Evolutionary conservation across 2,797 vertebrate species (phyloP).

Genomic region (Acrossocheilus fasciatus): DNA sequence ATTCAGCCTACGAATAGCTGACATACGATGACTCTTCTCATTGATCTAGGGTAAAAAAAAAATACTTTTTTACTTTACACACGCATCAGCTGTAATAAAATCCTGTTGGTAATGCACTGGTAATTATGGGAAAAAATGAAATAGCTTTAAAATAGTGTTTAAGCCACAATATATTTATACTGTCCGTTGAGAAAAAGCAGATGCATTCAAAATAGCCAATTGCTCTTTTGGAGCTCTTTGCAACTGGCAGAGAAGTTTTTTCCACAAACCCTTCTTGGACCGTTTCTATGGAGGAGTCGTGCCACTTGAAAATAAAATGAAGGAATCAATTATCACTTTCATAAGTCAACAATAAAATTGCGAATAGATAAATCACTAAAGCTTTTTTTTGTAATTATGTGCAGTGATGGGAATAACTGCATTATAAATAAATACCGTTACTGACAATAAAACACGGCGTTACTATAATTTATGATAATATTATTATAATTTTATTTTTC

Average conservation of each 20-base stretch:
- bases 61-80: background rate
- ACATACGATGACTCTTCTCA: background rate
- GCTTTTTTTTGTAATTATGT: background rate
- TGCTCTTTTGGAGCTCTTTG: background rate
- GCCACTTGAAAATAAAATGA: conserved; percentile 1
- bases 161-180: conserved; percentile 11
- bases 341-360: background rate
- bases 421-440: no score
- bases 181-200: conserved; percentile 4
- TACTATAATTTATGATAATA: no score
- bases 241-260: conserved; percentile 8
- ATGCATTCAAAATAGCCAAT: background rate
- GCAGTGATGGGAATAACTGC: no score
- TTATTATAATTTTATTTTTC: no score
- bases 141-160: background rate
- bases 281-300: background rate
- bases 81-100: background rate
- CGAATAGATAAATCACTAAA: background rate
- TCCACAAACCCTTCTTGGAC: background rate
- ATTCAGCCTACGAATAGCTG: background rate
- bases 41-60: background rate
- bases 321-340: background rate
- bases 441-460: no score
- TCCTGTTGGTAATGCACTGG: background rate
- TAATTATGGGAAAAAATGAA: conserved; percentile 12